Base-by-base conservation (phyloP, 2,888 invertebrate species). In the Zygaena filipendulae region DNA sequence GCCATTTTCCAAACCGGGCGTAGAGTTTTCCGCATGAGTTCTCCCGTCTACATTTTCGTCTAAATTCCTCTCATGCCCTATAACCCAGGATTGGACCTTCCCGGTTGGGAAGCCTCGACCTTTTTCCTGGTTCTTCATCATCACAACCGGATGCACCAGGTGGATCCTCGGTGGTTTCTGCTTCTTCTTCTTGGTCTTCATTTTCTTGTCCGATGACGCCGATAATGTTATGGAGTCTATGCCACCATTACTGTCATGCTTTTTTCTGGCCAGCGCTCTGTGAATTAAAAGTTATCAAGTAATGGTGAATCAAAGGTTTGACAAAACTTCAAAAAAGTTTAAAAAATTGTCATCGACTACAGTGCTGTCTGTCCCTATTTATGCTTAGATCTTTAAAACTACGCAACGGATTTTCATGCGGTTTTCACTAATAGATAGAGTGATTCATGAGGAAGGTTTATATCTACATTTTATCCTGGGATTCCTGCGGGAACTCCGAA, bases 141-240 rank as follows among this genome's bases (percentile, higher is more conserved):
- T 50, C 55, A 64, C 49, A 18, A 64, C 46, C 2, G 70, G 68
- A 2, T 70, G 66, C 25, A 69, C 40, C 3, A 77, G 52, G 33
- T 79, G 80, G 38, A 77, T 66, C 34, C 71, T 74, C 0, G 69
- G 48, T 0, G 77, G 77, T 14, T 70, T 70, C 14, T 53, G 52
- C 47, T 71, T 72, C 46, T 69, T 70, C 30, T 69, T 74, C 42
- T 66, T 70, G 45, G 54, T 64, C 30, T 53, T 58, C 36, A 69
- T 71, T 38, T 74, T 70, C 25, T 60, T 59, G 4, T 59, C 59
- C 3, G 45, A 39, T 2, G 54, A 50, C 0, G 72, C 47, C 2
- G 71, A 61, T n/a, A 71, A 70, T 0, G 72, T 79, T 27, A 77
- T 71, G 52, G 59, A 58, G 56, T 71, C 75, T 19, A 70, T 62